Base-by-base conservation (phyloP, 2,888 invertebrate genomes). In the Pyrrhia umbra region DNA sequence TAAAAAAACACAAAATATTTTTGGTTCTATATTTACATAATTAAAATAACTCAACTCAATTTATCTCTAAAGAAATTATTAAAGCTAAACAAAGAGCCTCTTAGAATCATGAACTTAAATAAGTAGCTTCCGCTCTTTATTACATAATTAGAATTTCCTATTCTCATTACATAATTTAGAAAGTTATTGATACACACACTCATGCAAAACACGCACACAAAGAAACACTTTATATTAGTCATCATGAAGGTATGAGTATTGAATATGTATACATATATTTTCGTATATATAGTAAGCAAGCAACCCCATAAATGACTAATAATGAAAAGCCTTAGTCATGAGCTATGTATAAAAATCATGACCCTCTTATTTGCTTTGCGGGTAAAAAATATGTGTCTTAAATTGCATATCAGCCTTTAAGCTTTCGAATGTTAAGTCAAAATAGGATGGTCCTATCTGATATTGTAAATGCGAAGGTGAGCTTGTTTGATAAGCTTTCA, bases 131-230 rank as follows among this genome's bases (percentile, higher is more conserved):
- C 65, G 62, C 47, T 8, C 61, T 34, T 77, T 50, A 52, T 18
- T 27, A 68, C 64, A 54, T 65, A 51, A 72, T 75, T 68, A 50
- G 20, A 40, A 54, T 68, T 80, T 80, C 81, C 79, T 69, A 64
- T 59, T 55, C 46, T 40, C 42, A 23, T 77, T 72, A 77, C 34
- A 50, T 72, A 77, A 67, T 16, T 56, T 73, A 55, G 74, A 74
- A 74, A 74, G 77, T 77, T 67, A 73, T 77, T 67, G 77, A 67
- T 58, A 37, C 52, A 54, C 59, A 39, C 43, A 62, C 10, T 54
- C 50, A 55, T 13, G 54, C 9, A 37, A 13, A 42, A 47, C 55
- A 55, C 61, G 18, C 62, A 69, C 70, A 55, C 25, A 21, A 21
- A 16, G n/a, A 39, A 16, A 47, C 39, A 18, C 16, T 23, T 30